phyloP scores from a whole-genome alignment of 2,888 invertebrate species.

The Diadromus collaris region DNA sequence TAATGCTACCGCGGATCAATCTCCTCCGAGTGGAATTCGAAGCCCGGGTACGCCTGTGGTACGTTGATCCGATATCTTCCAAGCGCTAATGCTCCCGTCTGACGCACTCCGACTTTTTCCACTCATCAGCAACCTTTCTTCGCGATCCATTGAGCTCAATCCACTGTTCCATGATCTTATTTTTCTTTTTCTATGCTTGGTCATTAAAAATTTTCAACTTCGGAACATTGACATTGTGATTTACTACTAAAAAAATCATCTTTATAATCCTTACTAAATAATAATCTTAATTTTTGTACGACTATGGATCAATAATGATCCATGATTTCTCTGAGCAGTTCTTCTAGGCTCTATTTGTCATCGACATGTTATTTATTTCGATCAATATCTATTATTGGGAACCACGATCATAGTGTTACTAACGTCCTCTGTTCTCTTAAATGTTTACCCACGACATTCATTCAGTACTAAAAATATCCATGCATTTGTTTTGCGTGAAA shows the following conservation, averaged over 20 bases:
- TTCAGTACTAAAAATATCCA: too few relatives aligned
- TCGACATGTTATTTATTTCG: too few relatives aligned
- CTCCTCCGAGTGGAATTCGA: slow-evolving; percentile 72
- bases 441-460: background rate
- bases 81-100: slow-evolving; percentile 3
- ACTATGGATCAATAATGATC: too few relatives aligned
- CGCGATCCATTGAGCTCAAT: slow-evolving; percentile 6
- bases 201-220: background rate
- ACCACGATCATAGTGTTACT: background rate
- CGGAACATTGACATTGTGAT: background rate
- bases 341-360: too few relatives aligned
- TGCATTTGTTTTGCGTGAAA: too few relatives aligned
- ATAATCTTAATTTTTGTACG: background rate
- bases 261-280: too few relatives aligned
- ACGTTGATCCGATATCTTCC: slow-evolving; percentile 29
- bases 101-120: slow-evolving; percentile 20
- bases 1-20: slow-evolving; percentile 79
- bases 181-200: background rate
- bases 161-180: background rate
- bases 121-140: slow-evolving; percentile 9
- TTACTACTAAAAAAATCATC: background rate
- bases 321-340: too few relatives aligned
- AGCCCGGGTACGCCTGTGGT: slow-evolving; percentile 42
- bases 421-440: background rate
- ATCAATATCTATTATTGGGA: background rate